Evolutionary conservation across 2,797 vertebrate genomes (phyloP).

Genomic region (Gouania willdenowi): DNA sequence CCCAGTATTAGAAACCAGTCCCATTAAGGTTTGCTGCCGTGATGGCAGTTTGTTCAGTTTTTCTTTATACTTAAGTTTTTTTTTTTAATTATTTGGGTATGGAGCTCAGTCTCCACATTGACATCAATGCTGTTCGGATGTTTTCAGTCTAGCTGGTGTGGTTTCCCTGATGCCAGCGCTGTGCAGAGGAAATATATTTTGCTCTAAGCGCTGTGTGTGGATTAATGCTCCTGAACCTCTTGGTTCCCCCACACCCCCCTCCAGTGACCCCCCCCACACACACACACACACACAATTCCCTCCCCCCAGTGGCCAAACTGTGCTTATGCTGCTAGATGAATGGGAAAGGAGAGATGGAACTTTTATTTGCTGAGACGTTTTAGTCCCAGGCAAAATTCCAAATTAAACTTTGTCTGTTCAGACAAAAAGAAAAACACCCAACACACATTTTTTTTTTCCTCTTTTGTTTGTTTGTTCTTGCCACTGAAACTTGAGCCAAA

Average conservation of each 20-base stretch:
- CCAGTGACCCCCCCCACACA: slow-evolving; percentile 85
- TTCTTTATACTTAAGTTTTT: slow-evolving; percentile 33
- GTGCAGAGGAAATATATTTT: slow-evolving; percentile 70
- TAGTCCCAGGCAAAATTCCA: slow-evolving; percentile 99
- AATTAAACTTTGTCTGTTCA: slow-evolving; percentile 86
- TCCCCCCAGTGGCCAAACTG: slow-evolving; percentile 97
- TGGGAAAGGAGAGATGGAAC: slow-evolving; percentile 69
- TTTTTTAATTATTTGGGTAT: slow-evolving; percentile 42
- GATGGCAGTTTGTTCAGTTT: slow-evolving; percentile 36
- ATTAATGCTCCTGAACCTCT: slow-evolving; percentile 73
- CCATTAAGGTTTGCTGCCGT: slow-evolving; percentile 74
- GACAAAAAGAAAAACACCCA: too few relatives aligned
- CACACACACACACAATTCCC: too few relatives aligned
- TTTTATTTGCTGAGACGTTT: slow-evolving; percentile 99
- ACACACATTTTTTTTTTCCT: slow-evolving; percentile 77
- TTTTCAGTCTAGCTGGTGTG: slow-evolving; percentile 79
- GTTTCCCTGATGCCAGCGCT: slow-evolving; percentile 85
- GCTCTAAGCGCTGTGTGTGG: slow-evolving; percentile 74
- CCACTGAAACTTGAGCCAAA: slow-evolving; percentile 99
- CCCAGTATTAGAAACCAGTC: slow-evolving; percentile 97
- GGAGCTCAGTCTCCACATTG: slow-evolving; percentile 40
- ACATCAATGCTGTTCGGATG: slow-evolving; percentile 84
- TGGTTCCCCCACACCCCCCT: too few relatives aligned
- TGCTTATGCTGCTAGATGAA: slow-evolving; percentile 98
- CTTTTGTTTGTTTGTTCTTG: slow-evolving; percentile 76